Evolutionary conservation across 2,797 vertebrate genomes (phyloP), one percentile per base, ranked within the genome.

Genomic region (Hozukius guyotensis): DNA sequence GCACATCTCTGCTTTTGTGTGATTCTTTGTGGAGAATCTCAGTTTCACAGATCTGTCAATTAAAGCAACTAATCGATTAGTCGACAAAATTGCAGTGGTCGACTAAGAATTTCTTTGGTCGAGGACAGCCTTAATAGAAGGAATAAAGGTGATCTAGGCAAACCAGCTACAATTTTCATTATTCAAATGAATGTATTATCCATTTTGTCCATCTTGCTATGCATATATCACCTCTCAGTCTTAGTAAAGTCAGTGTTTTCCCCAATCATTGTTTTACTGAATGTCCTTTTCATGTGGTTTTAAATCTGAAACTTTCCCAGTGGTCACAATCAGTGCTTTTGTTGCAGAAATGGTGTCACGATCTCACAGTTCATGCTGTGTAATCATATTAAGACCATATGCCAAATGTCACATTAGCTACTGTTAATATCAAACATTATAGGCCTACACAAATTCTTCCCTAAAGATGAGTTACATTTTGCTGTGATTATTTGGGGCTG

Each of bases 151-250:
- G 36, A 46, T 7, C 42, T 46, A 46, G 42, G 42, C 42, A 46
- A 52, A 52, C 20, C 4, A 52, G 20, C 49, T n/a, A 9, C 20
- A n/a, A 0, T 46, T 46, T 52, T 52, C 18, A n/a, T 52, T 52
- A 0, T 52, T 52, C 0, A 46, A 46, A 7, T 46, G 0, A 46
- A 46, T 46, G 3, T 18, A 46, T 3, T 46, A 46, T 46, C 42
- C 42, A 18, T 46, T 18, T 46, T 52, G 0, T 20, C 49, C 49
- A 52, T 52, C 49, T 52, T 52, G 0, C 42, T 46, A 46, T 46
- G 42, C 14, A 38, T 38, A 46, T 49, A 52, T 52, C 9, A n/a
- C 20, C 20, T 52, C 8, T 52, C 49, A 52, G 49, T 52, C 14
- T 18, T 46, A 46, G 42, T 46, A 46, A 46, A 46, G 42, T 46